Conservation (phyloP, 2,797 vertebrate genomes). For the Peromyscus attwateri region DNA sequence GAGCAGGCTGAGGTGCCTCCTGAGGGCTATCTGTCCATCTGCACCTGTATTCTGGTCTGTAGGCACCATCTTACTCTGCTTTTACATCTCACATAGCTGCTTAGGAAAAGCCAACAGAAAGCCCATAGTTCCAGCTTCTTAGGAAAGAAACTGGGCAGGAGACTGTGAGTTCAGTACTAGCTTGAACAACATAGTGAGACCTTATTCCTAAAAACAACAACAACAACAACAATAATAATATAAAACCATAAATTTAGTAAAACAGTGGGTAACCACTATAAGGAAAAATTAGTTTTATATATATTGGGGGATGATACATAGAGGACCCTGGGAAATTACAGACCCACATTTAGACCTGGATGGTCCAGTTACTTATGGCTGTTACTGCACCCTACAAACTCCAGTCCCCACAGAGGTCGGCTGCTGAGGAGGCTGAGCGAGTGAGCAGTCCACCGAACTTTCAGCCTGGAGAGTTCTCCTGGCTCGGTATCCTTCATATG, state of each 20-base stretch:
- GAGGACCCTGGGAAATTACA: background rate
- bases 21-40: background rate
- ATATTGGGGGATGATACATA: background rate
- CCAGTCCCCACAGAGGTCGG: background rate
- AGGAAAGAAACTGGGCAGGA: background rate
- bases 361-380: background rate
- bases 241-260: background rate
- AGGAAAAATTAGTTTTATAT: background rate
- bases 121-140: background rate
- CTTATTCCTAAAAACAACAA: background rate
- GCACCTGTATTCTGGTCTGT: background rate
- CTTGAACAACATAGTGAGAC: background rate
- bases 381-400: background rate
- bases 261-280: background rate
- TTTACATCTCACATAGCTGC: background rate
- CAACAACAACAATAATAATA: background rate
- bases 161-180: background rate
- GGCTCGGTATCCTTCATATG: background rate
- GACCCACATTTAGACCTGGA: background rate
- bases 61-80: background rate
- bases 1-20: background rate
- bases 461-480: background rate
- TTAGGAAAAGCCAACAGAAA: conserved; percentile 10
- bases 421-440: background rate
- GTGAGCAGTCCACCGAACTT: background rate